Conservation (phyloP, 1,140 invertebrate species). For the Paramacrobiotus metropolitanus region DNA sequence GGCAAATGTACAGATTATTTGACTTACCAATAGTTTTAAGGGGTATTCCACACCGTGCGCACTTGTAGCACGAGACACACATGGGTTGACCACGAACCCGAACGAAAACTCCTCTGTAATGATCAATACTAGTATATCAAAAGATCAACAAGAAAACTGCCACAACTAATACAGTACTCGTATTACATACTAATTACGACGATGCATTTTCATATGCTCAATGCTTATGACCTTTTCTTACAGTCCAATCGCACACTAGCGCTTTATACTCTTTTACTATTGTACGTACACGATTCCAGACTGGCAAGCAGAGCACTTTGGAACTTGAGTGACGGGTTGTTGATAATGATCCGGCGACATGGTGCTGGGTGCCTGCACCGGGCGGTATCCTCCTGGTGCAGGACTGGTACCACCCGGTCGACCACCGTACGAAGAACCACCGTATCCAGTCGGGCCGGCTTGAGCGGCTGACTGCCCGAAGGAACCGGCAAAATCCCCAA, state of each 20-base stretch:
- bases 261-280: too few species aligned
- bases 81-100: constrained; percentile 2
- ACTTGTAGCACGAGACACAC: background rate
- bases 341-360: background rate
- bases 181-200: too few species aligned
- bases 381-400: background rate
- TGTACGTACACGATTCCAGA: background rate
- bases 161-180: too few species aligned
- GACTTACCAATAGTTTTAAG: constrained; percentile 3
- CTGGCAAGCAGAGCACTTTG: background rate
- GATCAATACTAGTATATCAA: background rate
- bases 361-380: background rate
- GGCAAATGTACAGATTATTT: background rate
- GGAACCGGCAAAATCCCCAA: background rate
- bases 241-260: too few species aligned
- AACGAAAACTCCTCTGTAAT: background rate
- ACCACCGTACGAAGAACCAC: background rate
- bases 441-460: background rate
- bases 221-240: too few species aligned
- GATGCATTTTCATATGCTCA: too few species aligned
- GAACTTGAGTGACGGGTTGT: background rate
- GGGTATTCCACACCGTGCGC: background rate
- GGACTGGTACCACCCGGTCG: background rate
- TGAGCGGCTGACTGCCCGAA: background rate
- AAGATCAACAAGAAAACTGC: too few species aligned